Evolutionary conservation across 2,888 invertebrate genomes (phyloP), one percentile per base, ranked within the genome.

Genomic region (Corbicula japonica): DNA sequence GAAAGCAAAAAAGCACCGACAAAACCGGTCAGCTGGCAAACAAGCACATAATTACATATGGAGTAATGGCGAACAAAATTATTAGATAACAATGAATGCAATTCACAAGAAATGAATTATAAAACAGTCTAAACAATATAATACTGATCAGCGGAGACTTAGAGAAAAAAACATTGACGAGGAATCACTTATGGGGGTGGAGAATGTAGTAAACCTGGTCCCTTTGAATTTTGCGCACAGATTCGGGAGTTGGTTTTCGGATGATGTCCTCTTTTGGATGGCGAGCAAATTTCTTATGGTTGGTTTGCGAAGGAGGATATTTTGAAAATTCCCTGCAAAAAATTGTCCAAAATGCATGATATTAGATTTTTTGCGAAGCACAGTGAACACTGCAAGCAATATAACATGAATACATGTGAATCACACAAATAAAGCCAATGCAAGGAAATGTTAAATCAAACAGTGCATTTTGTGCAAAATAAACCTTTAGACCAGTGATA

Each of bases 191-290:
- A 48, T 68, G 69, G 21, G 89, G 88, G 74, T 89, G 89, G 23
- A 90, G 83, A 60, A 89, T 87, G 50, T 80, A 76, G 82, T 81
- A 89, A 34, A 90, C 77, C 56, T 84, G 83, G 63, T 89, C 88
- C 74, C 90, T 79, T 52, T 82, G 83, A 60, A 90, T 80, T 28
- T 79, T 86, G 76, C 77, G 72, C 73, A 89, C 58, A 28, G 87
- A 82, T 26, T 82, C 84, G 54, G 90, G 89, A 61, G 83, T 85
- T 65, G 87, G 86, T 62, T 83, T 85, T 68, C 83, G 81, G 23
- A 70, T 54, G 38, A 69, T 68, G 44, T 71, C 62, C 52, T 76
- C 71, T 50, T 74, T 74, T 52, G 63, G 73, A 21, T 61, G 73
- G 10, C 74, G 76, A 18, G 63, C 66, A 79, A 79, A 79, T 76